These are phyloP conservation scores for Andrena trimmerana DNA, from an alignment of 2,888 invertebrate genomes.

Conservation along the genomic window DNA sequence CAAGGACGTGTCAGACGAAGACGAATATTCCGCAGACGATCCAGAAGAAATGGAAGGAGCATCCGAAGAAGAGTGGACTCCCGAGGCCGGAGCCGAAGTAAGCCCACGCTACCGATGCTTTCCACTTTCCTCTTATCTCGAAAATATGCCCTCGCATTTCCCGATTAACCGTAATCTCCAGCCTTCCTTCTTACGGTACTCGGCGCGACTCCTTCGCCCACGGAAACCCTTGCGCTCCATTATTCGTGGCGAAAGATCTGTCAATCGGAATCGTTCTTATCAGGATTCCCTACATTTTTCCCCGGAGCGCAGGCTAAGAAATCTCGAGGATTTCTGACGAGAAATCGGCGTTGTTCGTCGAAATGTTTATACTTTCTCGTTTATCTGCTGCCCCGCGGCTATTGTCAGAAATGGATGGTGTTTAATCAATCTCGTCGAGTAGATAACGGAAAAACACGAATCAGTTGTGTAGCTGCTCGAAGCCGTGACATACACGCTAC, in stretches of 20 bases:
- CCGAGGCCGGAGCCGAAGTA: slow-evolving; percentile 81
- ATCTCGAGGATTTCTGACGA: not conserved
- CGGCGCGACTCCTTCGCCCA: not conserved
- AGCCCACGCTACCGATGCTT: slow-evolving; percentile 67
- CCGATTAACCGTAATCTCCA: not conserved
- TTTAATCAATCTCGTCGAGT: slow-evolving; percentile 29
- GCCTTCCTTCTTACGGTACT: not conserved
- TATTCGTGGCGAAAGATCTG: slow-evolving; percentile 37
- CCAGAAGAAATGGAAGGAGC: slow-evolving; percentile 85
- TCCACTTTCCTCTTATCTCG: slow-evolving; percentile 16
- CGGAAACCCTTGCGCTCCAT: slow-evolving; percentile 20
- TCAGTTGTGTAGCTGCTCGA: slow-evolving; percentile 25
- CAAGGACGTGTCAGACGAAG: slow-evolving; percentile 84
- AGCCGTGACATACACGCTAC: slow-evolving; percentile 39
- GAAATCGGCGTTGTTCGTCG: not conserved
- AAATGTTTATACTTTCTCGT: not conserved
- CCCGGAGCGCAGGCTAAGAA: not conserved
- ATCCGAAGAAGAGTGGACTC: slow-evolving; percentile 85
- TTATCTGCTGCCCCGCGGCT: not conserved
- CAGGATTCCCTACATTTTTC: slow-evolving; percentile 12
- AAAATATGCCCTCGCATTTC: not conserved
- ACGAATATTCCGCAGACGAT: slow-evolving; percentile 84
- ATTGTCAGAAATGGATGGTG: slow-evolving; percentile 21
- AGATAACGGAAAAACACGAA: slow-evolving; percentile 41
- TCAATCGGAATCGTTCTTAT: slow-evolving; percentile 31